Conservation (phyloP, 2,113 vertebrate species). For the Rhea americana region DNA sequence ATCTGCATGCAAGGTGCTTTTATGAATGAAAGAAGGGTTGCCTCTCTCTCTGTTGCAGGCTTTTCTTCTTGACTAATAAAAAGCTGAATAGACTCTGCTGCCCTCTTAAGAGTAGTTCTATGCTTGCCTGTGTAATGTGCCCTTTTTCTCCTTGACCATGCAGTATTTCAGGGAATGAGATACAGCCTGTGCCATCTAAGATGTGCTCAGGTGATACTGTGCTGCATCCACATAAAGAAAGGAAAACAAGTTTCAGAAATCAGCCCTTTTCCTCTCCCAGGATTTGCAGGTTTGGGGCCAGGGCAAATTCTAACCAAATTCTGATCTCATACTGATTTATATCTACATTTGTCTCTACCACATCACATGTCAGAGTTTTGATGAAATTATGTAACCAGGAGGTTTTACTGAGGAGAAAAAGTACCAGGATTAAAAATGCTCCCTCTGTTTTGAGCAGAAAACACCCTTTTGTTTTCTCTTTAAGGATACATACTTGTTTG, state of each 20-base stretch:
- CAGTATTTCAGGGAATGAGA: neutral
- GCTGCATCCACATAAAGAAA: neutral
- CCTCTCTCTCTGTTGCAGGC: neutral
- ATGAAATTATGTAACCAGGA: conserved; percentile 36
- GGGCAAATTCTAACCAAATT: neutral
- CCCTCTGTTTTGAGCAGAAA: conserved; percentile 41
- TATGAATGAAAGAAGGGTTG: neutral
- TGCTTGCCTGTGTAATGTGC: neutral
- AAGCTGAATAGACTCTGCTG: neutral
- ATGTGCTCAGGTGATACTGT: neutral
- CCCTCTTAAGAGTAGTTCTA: neutral
- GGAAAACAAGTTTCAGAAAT: neutral
- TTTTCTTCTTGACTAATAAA: neutral
- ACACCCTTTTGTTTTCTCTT: conserved; percentile 40
- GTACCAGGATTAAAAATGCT: conserved; percentile 22
- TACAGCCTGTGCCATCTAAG: neutral
- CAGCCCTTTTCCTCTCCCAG: neutral
- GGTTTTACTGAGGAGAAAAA: conserved; percentile 6
- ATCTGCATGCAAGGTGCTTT: neutral
- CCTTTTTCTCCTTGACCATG: neutral
- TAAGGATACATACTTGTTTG: conserved; percentile 14
- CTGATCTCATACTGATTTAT: neutral
- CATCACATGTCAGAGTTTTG: conserved; percentile 13
- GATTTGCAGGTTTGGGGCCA: neutral
- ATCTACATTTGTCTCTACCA: neutral